Evolutionary conservation across 2,797 vertebrate genomes (phyloP), one percentile per base, ranked within the genome.

Genomic region (Gorsachius magnificus): DNA sequence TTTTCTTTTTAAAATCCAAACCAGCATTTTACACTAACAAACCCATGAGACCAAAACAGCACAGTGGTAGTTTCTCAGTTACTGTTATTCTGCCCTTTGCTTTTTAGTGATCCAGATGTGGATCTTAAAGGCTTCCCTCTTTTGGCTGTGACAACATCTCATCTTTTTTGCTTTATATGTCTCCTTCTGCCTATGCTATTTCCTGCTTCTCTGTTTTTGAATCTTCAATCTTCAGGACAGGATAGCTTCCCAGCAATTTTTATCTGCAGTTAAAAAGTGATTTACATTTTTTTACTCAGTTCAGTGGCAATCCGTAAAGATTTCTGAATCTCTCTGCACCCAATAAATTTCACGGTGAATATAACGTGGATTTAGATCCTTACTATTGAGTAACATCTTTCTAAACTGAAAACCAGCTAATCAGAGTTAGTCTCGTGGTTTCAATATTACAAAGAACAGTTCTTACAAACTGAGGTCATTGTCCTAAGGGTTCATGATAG

Each of bases 401-500:
- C 60, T 87, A 74, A 86, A 85, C 38, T 51, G 58, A 69, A 95
- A 85, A 41, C 20, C 24, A 80, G 31, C 24, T 88, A 66, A 86
- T 88, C 51, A 69, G 65, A 77, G 1, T 77, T 93, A 64, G 26
- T 63, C 43, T 58, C 10, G 54, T 35, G 9, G 19, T 81, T 94
- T 83, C 76, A 46, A 6, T 86, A 89, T 69, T 94, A 33, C 24
- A 36, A 88, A 66, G 60, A 94, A 56, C 9, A 20, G 33, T 64
- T 91, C 60, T 90, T 83, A 38, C 15, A 93, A 87, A 80, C 65
- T 85, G 68, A 75, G 83, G 91, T 85, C 91, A 87, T 85, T 95
- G 90, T 96, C 88, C 91, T 96, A 61, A 95, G 75, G 89, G 86
- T 92, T 96, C 57, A 21, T 56, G 53, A 45, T 77, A 70, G 83